phyloP scores from a whole-genome alignment of 2,888 invertebrate species.

The Morpho helenor region DNA sequence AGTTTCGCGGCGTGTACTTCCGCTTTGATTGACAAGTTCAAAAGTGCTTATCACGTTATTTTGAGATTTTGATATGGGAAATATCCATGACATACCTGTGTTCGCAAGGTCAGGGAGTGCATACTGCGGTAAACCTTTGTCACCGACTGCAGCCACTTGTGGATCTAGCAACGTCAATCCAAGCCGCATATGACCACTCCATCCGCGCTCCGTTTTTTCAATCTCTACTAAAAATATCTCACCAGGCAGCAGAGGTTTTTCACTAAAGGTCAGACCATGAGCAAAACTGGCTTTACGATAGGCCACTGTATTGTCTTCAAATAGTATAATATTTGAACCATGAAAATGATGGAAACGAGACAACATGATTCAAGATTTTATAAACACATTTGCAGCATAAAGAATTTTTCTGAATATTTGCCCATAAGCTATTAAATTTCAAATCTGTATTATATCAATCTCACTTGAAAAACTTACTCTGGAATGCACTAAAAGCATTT shows the following conservation, averaged over 20 bases:
- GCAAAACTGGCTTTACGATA: conserved; percentile 95
- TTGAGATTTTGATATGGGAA: conserved; percentile 92
- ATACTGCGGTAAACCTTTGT: conserved; percentile 88
- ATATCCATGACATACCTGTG: conserved; percentile 95
- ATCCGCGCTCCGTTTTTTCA: conserved; percentile 94
- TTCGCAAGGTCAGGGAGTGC: conserved; percentile 94
- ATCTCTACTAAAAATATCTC: conserved; percentile 97
- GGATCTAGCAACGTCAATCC: conserved; percentile 94
- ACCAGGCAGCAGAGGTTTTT: conserved; percentile 91
- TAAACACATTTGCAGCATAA: conserved; percentile 6
- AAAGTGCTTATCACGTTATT: conserved; percentile 78
- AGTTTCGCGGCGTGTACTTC: conserved; percentile 51
- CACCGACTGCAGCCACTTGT: conserved; percentile 81
- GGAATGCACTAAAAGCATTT: conserved; percentile 3
- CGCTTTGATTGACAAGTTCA: conserved; percentile 66
- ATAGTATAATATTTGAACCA: conserved; percentile 92
- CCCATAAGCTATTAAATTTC: neutral
- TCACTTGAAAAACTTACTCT: neutral
- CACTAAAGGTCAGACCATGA: conserved; percentile 95
- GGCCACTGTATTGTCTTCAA: conserved; percentile 93
- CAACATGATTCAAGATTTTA: conserved; percentile 41
- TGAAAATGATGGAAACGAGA: conserved; percentile 94
- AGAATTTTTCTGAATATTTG: no score
- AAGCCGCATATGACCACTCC: conserved; percentile 90
- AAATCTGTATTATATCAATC: no score